Evolutionary conservation across 53 echinoderm and acorn worm species (phyloP).

Genomic region (Glandiceps talaboti): DNA sequence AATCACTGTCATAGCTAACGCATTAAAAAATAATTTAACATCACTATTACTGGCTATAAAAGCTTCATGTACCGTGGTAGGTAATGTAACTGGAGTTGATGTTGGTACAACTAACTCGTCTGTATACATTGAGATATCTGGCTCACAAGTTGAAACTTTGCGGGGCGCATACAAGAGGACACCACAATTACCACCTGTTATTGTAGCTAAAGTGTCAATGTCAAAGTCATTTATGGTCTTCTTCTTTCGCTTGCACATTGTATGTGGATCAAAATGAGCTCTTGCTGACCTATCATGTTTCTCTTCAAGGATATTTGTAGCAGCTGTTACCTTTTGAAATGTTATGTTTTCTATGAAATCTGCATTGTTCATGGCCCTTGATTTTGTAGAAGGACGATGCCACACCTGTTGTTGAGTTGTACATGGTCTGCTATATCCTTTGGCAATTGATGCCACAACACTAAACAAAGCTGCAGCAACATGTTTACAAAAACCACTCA

Average conservation of each 20-base stretch:
- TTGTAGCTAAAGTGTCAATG: conserved; percentile 34
- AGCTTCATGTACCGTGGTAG: no score
- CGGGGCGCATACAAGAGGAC: conserved; percentile 25
- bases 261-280: conserved; percentile 27
- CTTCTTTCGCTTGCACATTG: conserved; percentile 3
- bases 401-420: conserved; percentile 30
- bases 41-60: no score
- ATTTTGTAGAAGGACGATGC: conserved; percentile 20
- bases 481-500: conserved; percentile 52
- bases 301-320: conserved; percentile 8
- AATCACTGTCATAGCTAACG: neutral
- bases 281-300: conserved; percentile 15
- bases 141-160: no score
- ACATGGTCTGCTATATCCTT: conserved; percentile 20
- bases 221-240: conserved; percentile 20
- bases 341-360: conserved; percentile 36
- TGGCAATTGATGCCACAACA: conserved; percentile 27
- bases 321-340: conserved; percentile 12
- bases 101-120: no score
- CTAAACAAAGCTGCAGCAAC: conserved; percentile 29
- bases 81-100: no score
- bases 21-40: no score
- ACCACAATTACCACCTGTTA: conserved; percentile 59
- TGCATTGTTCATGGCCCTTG: conserved; percentile 2
- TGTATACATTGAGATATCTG: no score